Evolutionary conservation across 2,888 invertebrate species (phyloP).

Genomic region (Leptinotarsa juncta): DNA sequence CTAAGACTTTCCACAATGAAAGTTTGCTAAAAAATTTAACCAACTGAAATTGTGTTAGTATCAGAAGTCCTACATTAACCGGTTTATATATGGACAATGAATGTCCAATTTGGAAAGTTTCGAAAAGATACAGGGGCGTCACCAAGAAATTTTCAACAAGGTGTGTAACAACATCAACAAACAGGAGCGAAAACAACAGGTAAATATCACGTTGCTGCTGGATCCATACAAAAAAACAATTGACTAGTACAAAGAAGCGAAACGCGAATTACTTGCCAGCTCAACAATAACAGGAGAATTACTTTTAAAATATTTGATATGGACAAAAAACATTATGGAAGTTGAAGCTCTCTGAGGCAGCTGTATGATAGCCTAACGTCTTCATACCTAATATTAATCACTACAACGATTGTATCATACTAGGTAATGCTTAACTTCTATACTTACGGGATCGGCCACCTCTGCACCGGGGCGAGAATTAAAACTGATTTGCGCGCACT

Average conservation of each 20-base stretch:
- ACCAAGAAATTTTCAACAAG: background rate
- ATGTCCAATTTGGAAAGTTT: no score
- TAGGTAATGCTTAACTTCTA: conserved; percentile 42
- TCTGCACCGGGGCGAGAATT: conserved; percentile 55
- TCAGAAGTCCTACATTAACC: no score
- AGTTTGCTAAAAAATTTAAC: no score
- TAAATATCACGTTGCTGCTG: conserved; percentile 18
- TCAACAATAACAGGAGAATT: conserved; percentile 29
- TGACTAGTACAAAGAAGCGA: conserved; percentile 35
- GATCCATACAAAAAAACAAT: conserved; percentile 29
- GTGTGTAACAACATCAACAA: background rate
- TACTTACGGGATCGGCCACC: conserved; percentile 50
- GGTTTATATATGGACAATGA: no score
- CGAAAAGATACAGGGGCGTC: no score
- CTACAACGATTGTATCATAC: conserved; percentile 39
- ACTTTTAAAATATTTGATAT: conserved; percentile 21
- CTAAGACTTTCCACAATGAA: no score
- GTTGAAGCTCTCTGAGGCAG: conserved; percentile 43
- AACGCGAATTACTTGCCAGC: conserved; percentile 35
- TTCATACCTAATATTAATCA: conserved; percentile 36
- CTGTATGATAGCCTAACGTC: conserved; percentile 40
- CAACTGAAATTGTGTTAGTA: no score
- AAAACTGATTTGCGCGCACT: conserved; percentile 55
- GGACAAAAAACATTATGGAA: conserved; percentile 40
- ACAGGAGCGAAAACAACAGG: conserved; percentile 7